These are phyloP conservation scores for Chloroceryle amazona DNA, from an alignment of 2,797 vertebrate species.

Conservation along the genomic window DNA sequence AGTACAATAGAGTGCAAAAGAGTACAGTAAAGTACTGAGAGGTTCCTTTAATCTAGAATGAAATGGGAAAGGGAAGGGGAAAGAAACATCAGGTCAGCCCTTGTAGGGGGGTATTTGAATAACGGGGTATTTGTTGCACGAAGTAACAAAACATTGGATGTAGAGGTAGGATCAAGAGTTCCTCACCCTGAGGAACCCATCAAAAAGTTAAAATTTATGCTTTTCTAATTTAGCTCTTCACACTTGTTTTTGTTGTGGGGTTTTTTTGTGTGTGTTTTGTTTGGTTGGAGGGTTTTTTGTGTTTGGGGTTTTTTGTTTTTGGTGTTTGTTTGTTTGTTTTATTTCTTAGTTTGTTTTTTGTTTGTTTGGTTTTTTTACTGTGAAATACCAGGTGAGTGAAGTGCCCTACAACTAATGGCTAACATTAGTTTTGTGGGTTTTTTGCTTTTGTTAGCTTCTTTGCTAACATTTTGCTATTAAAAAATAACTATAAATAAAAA, in stretches of 20 bases:
- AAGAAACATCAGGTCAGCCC: not conserved
- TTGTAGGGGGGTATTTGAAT: not conserved
- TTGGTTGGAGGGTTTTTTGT: no score
- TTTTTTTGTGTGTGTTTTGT: no score
- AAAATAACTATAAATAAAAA: not conserved
- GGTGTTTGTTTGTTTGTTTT: no score
- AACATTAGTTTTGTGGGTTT: not conserved
- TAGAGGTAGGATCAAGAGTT: not conserved
- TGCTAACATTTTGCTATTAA: no score
- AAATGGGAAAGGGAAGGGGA: not conserved
- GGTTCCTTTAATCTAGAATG: not conserved
- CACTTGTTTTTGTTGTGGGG: not conserved
- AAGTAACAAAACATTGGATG: not conserved
- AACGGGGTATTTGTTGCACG: not conserved
- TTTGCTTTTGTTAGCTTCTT: not conserved
- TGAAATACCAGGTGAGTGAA: not conserved
- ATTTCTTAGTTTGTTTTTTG: no score
- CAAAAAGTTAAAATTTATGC: not conserved
- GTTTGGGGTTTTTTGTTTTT: no score
- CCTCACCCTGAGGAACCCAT: not conserved
- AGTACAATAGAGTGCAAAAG: not conserved
- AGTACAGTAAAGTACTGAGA: not conserved
- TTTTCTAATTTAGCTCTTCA: not conserved
- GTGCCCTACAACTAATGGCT: not conserved
- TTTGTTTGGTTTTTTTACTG: not conserved